Conservation (phyloP, 2,797 vertebrate species). For the Cirrhinus mrigala region DNA sequence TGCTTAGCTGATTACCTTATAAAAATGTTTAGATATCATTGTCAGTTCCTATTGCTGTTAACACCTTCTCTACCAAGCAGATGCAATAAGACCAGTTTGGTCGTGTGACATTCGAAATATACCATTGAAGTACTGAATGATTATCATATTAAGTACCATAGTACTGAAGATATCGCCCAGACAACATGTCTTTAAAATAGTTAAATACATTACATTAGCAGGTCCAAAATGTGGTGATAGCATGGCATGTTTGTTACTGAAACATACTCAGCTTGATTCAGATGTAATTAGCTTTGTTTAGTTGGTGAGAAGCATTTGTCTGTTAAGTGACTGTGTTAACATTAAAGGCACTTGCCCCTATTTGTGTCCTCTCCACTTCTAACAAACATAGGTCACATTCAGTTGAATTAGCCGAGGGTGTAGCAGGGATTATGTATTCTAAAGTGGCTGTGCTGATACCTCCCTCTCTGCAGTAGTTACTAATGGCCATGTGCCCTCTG, state of each 20-base stretch:
- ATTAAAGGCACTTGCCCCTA: neutral
- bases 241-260: neutral
- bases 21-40: too few species aligned
- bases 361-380: neutral
- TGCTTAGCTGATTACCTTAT: too few species aligned
- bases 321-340: constrained; percentile 8
- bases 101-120: too few species aligned
- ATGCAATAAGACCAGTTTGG: too few species aligned
- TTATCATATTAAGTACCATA: too few species aligned
- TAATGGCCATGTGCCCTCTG: constrained; percentile 38
- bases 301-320: neutral
- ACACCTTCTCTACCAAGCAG: too few species aligned
- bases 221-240: neutral
- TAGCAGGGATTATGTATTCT: constrained; percentile 23
- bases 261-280: neutral
- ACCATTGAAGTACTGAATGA: too few species aligned
- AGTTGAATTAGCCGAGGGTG: constrained; percentile 30
- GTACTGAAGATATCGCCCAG: neutral
- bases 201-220: neutral
- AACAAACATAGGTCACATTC: constrained; percentile 18
- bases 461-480: constrained; percentile 15
- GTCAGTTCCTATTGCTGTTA: too few species aligned
- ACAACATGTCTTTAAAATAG: neutral
- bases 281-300: neutral
- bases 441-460: neutral